Evolutionary conservation across 2,888 invertebrate genomes (phyloP), one percentile per base, ranked within the genome.

Genomic region (Eupithecia subfuscata): DNA sequence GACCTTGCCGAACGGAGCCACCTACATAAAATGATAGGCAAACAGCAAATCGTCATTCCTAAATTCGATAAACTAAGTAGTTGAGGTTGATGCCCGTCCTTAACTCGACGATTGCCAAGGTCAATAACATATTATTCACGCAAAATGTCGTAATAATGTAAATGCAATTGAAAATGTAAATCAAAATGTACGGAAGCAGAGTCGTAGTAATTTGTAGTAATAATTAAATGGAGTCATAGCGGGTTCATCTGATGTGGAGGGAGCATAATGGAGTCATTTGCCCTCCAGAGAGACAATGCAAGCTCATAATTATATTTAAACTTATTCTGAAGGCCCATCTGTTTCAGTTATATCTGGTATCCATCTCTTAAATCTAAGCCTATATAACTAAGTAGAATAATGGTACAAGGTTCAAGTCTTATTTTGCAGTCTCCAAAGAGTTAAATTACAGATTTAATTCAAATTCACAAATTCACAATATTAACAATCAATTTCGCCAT

Each of bases 1-100:
- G 90, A 89, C 93, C 94, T 93, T 93, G 92, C 79, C 75, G 81
- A 89, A 89, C 85, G 85, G 85, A 87, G 82, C 89, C 91, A 86
- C 92, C 93, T 91, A 93, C 94, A 90, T 90, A 89, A 88, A 84
- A 85, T 82, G 80, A 82, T 85, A 87, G 80, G 85, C 85, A 90
- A 89, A 90, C 83, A 89, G 37, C 56, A 56, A 71, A 64, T 72
- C 73, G 68, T 76, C 78, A 76, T 77, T 69, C 75, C 81, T 84
- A 82, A 89, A 86, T 88, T 84, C 79, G 82, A 86, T 84, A 87
- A 30, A 30, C 30, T 30, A 30, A 34, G 82, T 83, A 84, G 89
- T 87, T 88, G 80, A 91, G 91, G 92, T 91, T 85, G 80, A 30
- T 75, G 75, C 60, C 75, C 73, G 60, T 34, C 18, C 60, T 73